phyloP scores from a whole-genome alignment of 2,888 invertebrate genomes.

The Xestoiulus laeticollis region DNA sequence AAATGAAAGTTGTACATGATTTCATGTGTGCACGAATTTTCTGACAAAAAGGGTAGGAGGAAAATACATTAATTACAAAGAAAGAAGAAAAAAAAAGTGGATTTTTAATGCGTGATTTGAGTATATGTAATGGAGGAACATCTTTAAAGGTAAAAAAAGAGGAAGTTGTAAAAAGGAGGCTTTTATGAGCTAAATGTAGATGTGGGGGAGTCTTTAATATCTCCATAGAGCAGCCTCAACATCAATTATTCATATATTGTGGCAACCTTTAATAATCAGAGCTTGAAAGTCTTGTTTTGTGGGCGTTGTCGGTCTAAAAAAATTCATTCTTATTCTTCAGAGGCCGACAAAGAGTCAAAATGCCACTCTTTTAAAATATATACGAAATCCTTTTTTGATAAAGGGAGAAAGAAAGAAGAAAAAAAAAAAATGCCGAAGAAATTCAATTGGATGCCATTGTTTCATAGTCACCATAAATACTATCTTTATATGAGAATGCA shows the following conservation, averaged over 20 bases:
- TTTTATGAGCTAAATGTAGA: constrained; percentile 32
- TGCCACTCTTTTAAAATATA: neutral
- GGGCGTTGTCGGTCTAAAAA: constrained; percentile 29
- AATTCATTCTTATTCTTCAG: constrained; percentile 2
- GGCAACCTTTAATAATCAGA: constrained; percentile 22
- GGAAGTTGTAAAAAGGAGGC: constrained; percentile 37
- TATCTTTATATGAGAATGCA: constrained; percentile 25
- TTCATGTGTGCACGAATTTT: neutral
- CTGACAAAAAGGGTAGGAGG: neutral
- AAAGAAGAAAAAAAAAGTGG: neutral
- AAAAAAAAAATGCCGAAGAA: neutral
- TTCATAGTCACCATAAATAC: constrained; percentile 22
- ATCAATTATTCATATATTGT: constrained; percentile 34
- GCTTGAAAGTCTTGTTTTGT: constrained; percentile 23
- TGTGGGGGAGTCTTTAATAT: constrained; percentile 34
- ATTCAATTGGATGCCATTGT: constrained; percentile 37
- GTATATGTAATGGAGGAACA: constrained; percentile 22
- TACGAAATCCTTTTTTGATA: constrained; percentile 3
- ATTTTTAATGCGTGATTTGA: constrained; percentile 37
- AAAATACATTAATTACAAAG: neutral
- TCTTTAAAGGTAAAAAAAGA: constrained; percentile 29
- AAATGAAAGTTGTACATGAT: neutral
- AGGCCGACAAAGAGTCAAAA: constrained; percentile 29
- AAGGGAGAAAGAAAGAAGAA: neutral
- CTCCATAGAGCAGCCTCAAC: constrained; percentile 28